A percentile compares a stretch with the other conserved stretches of the same genome.
Evolutionary conservation across 53 echinoderm and acorn worm genomes (phyloP).

Genomic region (Paracentrotus lividus): DNA sequence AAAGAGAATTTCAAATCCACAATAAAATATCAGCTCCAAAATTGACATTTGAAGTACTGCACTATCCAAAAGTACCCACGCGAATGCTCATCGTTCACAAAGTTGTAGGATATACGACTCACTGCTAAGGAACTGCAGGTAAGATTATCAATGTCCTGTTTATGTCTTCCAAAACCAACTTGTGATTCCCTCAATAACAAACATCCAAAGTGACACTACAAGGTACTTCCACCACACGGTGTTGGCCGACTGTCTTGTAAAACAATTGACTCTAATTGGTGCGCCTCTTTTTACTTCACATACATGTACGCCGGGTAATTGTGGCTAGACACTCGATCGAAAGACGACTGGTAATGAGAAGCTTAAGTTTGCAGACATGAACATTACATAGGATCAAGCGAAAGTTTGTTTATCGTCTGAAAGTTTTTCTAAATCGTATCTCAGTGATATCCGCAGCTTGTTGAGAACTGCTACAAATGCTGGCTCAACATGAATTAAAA

Average conservation of each 20-base stretch:
- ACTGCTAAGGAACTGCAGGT: background rate
- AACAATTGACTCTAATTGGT: background rate
- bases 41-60: no score
- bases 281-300: background rate
- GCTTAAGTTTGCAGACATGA: background rate
- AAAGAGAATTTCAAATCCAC: background rate
- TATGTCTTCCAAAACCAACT: background rate
- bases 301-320: background rate
- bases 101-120: background rate
- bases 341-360: background rate
- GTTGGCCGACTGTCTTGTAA: background rate
- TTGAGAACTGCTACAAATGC: background rate
- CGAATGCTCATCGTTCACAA: no score
- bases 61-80: no score
- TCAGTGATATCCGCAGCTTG: background rate
- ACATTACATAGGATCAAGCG: background rate
- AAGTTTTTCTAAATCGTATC: background rate
- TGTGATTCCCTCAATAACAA: background rate
- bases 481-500: background rate
- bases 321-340: background rate
- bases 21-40: background rate
- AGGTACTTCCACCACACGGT: constrained; percentile 3
- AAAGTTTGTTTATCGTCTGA: background rate
- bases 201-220: background rate
- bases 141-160: constrained; percentile 51